Base-by-base conservation (phyloP, 2,797 vertebrate genomes). In the Borostomias antarcticus region DNA sequence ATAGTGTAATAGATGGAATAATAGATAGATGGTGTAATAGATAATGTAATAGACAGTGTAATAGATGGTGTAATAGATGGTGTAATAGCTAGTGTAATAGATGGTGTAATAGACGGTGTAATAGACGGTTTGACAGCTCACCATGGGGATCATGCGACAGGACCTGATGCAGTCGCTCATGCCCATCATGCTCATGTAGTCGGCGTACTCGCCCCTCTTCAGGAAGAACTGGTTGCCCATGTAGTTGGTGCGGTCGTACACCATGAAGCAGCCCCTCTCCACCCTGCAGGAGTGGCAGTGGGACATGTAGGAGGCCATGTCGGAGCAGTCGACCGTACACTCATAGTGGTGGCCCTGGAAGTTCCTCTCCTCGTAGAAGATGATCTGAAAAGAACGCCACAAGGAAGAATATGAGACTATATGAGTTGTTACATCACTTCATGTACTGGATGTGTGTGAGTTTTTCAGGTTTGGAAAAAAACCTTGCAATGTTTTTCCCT, bases 191-290 rank as follows among this genome's bases (percentile, higher is more conserved):
- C 64, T 77, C 70, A 71, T 73, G 68, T 76, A 72, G 73, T 82
- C 80, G 2, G 80, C 4, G 70, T 80, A 82, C 68, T 82, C 80
- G 43, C 80, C 83, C 73, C 67, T 81, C 65, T 32, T 77, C 78
- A 82, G 58, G 74, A 85, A 79, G 69, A 48, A 75, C 80, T 82
- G 82, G 82, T 79, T 82, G 4, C 82, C 82, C 78, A 73, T 82
- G 73, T 53, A 82, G 73, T 85, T 79, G 72, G 73, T 50, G 61
- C 78, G 76, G 58, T 85, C 82, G 43, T 82, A 82, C 43, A 81
- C 73, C 78, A 85, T 76, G 76, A 85, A 78, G 73, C 82, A 85
- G 68, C 80, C 82, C 11, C 75, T 70, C 75, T 85, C 82, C 70
- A 82, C 82, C 67, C 69, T 74, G 76, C 82, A 84, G 74, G 82